Conservation (phyloP, 2,888 invertebrate species). For the Papilio protenor region DNA sequence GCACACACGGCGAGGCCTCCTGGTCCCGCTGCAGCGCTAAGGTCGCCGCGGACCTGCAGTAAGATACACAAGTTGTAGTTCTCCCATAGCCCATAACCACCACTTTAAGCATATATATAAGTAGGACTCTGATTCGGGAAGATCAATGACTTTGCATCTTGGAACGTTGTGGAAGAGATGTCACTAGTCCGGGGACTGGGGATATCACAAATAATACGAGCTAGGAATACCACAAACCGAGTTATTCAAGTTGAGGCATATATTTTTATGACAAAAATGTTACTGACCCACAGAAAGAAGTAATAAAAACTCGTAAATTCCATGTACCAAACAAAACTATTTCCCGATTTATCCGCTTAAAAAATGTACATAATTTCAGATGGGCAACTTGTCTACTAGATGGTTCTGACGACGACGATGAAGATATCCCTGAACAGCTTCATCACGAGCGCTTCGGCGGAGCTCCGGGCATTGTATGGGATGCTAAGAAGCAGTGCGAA, state of each 20-base stretch:
- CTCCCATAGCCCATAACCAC: conserved; percentile 35
- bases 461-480: conserved; percentile 88
- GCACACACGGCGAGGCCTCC: conserved; percentile 89
- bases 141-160: not conserved
- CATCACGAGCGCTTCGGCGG: conserved; percentile 86
- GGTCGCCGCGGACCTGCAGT: conserved; percentile 86
- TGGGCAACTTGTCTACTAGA: conserved; percentile 88
- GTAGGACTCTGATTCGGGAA: not conserved
- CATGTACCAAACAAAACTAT: not conserved
- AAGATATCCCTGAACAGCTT: conserved; percentile 73
- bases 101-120: conserved; percentile 22
- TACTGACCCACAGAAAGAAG: not conserved
- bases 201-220: not conserved
- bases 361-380: conserved; percentile 59
- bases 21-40: conserved; percentile 91
- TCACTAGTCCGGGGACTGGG: not conserved
- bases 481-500: conserved; percentile 90
- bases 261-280: not conserved
- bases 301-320: not conserved
- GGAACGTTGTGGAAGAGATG: not conserved
- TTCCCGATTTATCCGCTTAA: not conserved
- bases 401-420: conserved; percentile 72
- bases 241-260: not conserved
- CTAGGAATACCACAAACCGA: not conserved
- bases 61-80: conserved; percentile 50